Conservation (phyloP, 2,888 invertebrate genomes). For the Sialis lutaria region DNA sequence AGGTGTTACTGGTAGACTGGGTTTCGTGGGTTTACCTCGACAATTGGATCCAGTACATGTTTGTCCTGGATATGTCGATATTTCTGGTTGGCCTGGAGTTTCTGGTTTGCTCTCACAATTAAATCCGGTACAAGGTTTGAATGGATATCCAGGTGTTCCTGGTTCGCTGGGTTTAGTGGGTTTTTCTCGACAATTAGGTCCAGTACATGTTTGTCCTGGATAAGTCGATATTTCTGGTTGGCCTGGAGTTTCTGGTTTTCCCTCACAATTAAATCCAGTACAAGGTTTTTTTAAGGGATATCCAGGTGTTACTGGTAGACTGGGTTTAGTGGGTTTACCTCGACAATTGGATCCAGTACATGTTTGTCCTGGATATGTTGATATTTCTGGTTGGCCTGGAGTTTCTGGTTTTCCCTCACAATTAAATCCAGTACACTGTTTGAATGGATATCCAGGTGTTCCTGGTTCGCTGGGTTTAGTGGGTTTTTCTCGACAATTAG, state of each 20-base stretch:
- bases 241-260: neutral
- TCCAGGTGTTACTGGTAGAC: conserved; percentile 19
- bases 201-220: conserved; percentile 10
- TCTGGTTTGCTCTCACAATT: no score
- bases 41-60: no score
- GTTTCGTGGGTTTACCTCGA: no score
- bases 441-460: neutral
- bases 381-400: neutral
- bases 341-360: conserved; percentile 12
- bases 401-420: neutral
- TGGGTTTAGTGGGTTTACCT: conserved; percentile 15
- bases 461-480: no score
- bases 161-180: conserved; percentile 45
- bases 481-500: no score
- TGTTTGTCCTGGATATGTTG: conserved; percentile 7
- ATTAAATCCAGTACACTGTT: neutral
- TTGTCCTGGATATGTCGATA: no score
- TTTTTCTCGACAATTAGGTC: conserved; percentile 10
- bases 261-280: no score
- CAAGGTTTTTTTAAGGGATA: neutral
- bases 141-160: conserved; percentile 36
- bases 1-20: no score
- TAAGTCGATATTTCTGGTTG: conserved; percentile 8
- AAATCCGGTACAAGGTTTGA: conserved; percentile 24
- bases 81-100: no score